phyloP scores from a whole-genome alignment of 2,113 vertebrate genomes.

The Dipodomys merriami region DNA sequence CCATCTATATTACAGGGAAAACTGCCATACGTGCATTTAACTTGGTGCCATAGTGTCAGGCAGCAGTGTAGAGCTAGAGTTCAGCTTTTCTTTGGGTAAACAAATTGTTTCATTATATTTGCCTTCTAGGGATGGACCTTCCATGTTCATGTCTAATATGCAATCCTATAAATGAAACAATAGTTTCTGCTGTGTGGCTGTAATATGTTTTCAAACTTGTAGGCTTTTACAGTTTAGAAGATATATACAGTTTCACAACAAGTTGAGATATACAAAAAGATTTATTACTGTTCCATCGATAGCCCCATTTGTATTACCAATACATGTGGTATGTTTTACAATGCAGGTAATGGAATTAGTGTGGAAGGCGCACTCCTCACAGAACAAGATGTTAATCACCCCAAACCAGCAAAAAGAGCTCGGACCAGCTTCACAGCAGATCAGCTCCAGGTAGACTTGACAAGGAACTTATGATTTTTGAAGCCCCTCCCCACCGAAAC shows the following conservation, averaged over 20 bases:
- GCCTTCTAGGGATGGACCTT: neutral
- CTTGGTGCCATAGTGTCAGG: conserved; percentile 1
- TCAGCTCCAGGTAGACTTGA: conserved; percentile 94
- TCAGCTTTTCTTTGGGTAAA: conserved; percentile 39
- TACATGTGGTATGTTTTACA: conserved; percentile 53
- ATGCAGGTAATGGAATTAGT: conserved; percentile 92
- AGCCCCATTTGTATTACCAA: neutral
- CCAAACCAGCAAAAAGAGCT: conserved; percentile 97
- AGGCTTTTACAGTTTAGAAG: neutral
- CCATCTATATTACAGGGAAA: conserved; percentile 22
- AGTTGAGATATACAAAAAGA: neutral
- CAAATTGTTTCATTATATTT: conserved; percentile 15
- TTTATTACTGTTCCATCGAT: neutral
- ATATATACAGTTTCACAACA: neutral
- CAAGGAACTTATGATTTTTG: conserved; percentile 56
- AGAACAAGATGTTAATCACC: conserved; percentile 94
- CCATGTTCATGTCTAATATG: neutral
- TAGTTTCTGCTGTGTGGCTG: conserved; percentile 12
- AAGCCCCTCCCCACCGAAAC: neutral
- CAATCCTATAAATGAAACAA: neutral
- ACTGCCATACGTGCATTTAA: neutral
- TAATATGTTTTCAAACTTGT: conserved; percentile 14
- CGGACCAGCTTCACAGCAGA: conserved; percentile 99
- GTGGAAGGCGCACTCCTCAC: conserved; percentile 94
- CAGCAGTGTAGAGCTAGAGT: neutral